Conservation (phyloP, 2,888 invertebrate genomes). For the Meandrusa payeni region DNA sequence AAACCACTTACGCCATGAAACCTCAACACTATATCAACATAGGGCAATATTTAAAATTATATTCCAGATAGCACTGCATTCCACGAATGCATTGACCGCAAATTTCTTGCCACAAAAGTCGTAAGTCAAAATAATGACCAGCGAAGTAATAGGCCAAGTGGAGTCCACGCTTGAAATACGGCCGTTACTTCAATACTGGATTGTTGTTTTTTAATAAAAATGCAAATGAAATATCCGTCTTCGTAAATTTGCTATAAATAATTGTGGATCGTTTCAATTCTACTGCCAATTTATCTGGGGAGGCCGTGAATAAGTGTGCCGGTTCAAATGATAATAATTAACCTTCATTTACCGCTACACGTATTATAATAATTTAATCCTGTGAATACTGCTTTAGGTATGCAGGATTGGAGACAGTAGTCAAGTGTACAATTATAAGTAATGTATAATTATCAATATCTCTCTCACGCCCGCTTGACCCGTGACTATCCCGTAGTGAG, state of each 20-base stretch:
- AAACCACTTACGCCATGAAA: conserved; percentile 43
- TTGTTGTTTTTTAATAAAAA: conserved; percentile 29
- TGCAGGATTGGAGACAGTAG: too few species aligned
- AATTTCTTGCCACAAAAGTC: conserved; percentile 59
- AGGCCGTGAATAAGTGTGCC: conserved; percentile 7
- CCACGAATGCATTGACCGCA: conserved; percentile 72
- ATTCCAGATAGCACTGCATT: conserved; percentile 67
- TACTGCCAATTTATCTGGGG: conserved; percentile 10
- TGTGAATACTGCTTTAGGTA: too few species aligned
- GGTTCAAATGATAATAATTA: too few species aligned
- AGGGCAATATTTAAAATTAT: conserved; percentile 61
- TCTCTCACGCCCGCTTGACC: too few species aligned
- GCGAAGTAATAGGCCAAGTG: conserved; percentile 53
- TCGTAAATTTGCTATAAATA: conserved; percentile 25
- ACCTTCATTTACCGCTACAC: too few species aligned
- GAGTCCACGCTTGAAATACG: conserved; percentile 25
- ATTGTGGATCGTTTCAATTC: conserved; percentile 11
- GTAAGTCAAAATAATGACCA: conserved; percentile 79
- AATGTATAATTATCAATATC: too few species aligned
- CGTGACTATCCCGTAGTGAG: too few species aligned
- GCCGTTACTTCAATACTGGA: conserved; percentile 24
- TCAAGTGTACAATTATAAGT: too few species aligned
- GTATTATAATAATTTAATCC: too few species aligned
- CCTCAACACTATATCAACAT: conserved; percentile 55
- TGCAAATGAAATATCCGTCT: conserved; percentile 30